Base-by-base conservation (phyloP, 2,797 vertebrate species). In the Cygnus olor region DNA sequence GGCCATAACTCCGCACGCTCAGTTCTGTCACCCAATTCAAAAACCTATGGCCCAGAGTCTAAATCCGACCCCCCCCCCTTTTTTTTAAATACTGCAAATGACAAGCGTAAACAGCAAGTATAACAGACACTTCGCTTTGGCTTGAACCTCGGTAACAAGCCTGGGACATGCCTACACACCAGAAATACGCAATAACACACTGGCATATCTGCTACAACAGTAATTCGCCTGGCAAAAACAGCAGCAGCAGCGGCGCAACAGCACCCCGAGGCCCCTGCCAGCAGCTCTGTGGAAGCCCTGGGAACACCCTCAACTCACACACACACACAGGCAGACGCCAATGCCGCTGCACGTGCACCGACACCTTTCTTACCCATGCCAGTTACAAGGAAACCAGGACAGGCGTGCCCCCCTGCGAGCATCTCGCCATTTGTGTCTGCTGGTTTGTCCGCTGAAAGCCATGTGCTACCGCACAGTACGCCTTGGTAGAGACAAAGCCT, bases 281-380 rank as follows among this genome's bases (percentile, higher is more conserved):
- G 68, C 63, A 76, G 54, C 21, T 53, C 79, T 19, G 1, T 10
- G 25, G 63, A 72, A 25, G 68, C 60, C 34, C 0, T 14, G 40
- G 74, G 66, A 92, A n/a, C 5, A 2, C 1, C 4, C 22, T 44
- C 61, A 30, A 40, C 5, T 27, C 44, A 68, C 49, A 10, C 38
- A 38, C 38, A 38, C 38, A 6, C 6, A 19, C 40, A 38, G 38
- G 57, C 47, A 80, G 51, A 79, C 1, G 4, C 9, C 32, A 49
- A 15, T 4, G 15, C 49, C 0, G 0, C n/a, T 10, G 32, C 34
- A 10, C 8, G 42, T 44, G 42, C 18, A 58, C 7, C 69, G 34
- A 3, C 15, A 30, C 2, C 47, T 15, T 20, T 38, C 4, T 1
- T 15, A 30, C 4, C 51, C 0, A 0, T 5, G 17, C 17, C 34